Evolutionary conservation across 1,140 invertebrate genomes (phyloP).

Genomic region (Drosophila sechellia): DNA sequence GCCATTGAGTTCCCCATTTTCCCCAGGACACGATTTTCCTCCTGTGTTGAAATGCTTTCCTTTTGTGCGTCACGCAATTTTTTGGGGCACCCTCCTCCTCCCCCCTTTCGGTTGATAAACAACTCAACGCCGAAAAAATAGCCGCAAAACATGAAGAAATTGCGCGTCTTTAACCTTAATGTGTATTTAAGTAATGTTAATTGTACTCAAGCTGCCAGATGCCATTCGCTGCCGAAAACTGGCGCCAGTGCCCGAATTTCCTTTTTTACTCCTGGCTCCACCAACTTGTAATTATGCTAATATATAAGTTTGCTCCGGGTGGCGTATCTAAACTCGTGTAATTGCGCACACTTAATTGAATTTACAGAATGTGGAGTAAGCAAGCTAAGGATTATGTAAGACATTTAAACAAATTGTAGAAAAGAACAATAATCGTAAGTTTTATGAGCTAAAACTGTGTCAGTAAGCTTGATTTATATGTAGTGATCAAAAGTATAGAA

Average conservation of each 20-base stretch:
- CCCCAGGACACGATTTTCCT: conserved; percentile 20
- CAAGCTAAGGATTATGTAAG: conserved; percentile 39
- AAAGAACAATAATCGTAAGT: too few relatives aligned
- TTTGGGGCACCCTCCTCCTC: conserved; percentile 26
- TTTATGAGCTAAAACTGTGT: too few relatives aligned
- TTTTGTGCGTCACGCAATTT: conserved; percentile 80
- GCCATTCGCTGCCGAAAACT: conserved; percentile 52
- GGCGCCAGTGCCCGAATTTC: conserved; percentile 23
- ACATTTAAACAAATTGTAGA: background rate
- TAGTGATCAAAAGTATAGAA: too few relatives aligned
- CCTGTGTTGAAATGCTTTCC: conserved; percentile 61
- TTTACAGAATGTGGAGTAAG: conserved; percentile 36
- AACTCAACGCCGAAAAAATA: conserved; percentile 69
- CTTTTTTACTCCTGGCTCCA: background rate
- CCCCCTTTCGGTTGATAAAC: conserved; percentile 53
- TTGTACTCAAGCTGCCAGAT: conserved; percentile 67
- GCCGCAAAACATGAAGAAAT: conserved; percentile 77
- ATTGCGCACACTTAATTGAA: conserved; percentile 70
- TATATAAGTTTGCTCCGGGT: conserved; percentile 29
- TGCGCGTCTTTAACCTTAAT: conserved; percentile 83
- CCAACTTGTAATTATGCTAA: conserved; percentile 69
- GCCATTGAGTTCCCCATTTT: conserved; percentile 36
- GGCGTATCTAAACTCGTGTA: conserved; percentile 65
- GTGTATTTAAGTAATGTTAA: conserved; percentile 84
- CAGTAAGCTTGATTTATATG: too few relatives aligned